Conservation (phyloP, 2,113 vertebrate species). For the Connochaetes taurinus region DNA sequence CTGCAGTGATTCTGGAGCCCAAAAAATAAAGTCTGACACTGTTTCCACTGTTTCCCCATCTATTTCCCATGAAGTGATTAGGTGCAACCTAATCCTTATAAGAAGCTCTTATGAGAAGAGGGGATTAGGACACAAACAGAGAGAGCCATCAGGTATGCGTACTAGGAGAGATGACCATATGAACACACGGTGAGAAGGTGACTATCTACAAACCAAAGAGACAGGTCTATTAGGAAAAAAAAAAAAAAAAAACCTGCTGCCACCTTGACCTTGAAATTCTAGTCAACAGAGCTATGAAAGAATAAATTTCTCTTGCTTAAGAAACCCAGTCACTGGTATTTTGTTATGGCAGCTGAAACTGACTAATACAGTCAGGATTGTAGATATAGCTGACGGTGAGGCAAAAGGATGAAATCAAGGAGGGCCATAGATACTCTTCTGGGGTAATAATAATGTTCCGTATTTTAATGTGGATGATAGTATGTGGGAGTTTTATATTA, state of each 20-base stretch:
- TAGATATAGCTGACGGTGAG: neutral
- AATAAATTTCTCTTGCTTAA: neutral
- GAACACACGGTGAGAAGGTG: neutral
- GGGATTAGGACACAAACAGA: neutral
- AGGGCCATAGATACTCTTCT: neutral
- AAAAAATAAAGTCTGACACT: too few relatives aligned
- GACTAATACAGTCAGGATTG: neutral
- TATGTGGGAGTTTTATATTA: neutral
- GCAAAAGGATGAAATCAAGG: neutral
- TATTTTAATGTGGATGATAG: neutral
- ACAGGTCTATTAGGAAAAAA: neutral
- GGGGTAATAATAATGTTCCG: neutral
- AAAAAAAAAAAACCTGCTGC: neutral
- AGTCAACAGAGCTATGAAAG: neutral
- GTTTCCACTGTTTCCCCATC: too few relatives aligned
- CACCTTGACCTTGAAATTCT: neutral
- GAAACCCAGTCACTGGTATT: neutral
- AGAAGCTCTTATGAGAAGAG: neutral
- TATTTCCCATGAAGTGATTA: neutral
- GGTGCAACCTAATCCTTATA: neutral
- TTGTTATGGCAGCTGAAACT: neutral
- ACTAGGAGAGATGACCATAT: neutral
- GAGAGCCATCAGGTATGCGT: neutral
- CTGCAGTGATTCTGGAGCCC: too few relatives aligned
- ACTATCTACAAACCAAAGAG: neutral